A percentile compares a stretch with the other conserved stretches of the same genome.
phyloP scores from a whole-genome alignment of 2,113 vertebrate species.

The Pycnonotus jocosus region DNA sequence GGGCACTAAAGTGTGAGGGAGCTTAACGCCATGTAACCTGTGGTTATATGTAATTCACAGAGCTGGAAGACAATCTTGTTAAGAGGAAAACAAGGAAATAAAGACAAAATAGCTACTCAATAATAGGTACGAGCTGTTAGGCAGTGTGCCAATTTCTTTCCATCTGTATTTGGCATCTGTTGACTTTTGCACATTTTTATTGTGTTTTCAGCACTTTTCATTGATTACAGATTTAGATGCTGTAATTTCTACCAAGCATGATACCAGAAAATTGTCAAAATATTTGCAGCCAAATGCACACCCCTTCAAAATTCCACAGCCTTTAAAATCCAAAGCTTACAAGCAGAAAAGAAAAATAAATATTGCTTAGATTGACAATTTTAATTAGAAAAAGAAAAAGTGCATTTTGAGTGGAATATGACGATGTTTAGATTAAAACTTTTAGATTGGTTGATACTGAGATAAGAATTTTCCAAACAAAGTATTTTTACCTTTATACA shows the following conservation, averaged over 20 bases:
- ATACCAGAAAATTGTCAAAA: neutral
- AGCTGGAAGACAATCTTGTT: constrained; percentile 8
- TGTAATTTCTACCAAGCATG: neutral
- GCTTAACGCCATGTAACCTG: neutral
- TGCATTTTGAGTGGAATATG: neutral
- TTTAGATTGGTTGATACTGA: neutral
- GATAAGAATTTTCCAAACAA: neutral
- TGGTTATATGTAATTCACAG: neutral
- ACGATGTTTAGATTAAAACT: neutral
- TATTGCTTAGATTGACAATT: neutral
- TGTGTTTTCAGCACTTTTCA: neutral
- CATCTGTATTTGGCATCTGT: constrained; percentile 20
- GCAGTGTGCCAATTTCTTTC: neutral
- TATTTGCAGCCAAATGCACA: neutral
- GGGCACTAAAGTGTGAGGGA: neutral
- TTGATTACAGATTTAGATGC: constrained; percentile 1
- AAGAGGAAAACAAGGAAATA: constrained; percentile 25
- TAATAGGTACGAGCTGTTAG: constrained; percentile 14
- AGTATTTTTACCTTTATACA: neutral
- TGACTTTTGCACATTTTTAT: neutral
- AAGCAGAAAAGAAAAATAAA: neutral
- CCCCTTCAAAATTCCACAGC: neutral
- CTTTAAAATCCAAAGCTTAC: neutral
- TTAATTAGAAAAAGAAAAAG: neutral
- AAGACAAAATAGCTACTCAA: constrained; percentile 15